Percentiles rank a stretch among this genome's conserved stretches.
These are phyloP conservation scores for Haemorhous mexicanus DNA, from an alignment of 2,113 vertebrate genomes.

Conservation along the genomic window DNA sequence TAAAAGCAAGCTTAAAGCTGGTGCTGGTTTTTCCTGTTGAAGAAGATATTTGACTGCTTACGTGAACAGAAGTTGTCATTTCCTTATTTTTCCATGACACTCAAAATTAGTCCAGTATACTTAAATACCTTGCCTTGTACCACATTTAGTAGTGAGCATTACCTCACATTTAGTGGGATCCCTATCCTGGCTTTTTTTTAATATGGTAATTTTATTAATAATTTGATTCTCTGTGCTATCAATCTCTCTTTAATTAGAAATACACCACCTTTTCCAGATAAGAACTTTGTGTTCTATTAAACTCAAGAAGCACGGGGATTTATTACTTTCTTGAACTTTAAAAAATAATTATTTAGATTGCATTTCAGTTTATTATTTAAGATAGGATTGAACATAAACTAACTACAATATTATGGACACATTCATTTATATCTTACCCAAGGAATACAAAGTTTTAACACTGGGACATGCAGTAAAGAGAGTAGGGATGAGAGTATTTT, in stretches of 20 bases:
- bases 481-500: not conserved
- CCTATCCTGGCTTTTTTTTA: not conserved
- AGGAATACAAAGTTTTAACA: not conserved
- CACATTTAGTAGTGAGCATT: not conserved
- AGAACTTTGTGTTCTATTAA: not conserved
- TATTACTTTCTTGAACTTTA: not conserved
- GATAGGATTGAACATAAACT: not conserved
- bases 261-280: not conserved
- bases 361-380: not conserved
- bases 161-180: not conserved
- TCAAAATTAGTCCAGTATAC: not conserved
- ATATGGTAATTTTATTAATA: not conserved
- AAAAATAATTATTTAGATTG: not conserved
- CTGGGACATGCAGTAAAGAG: not conserved
- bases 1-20: not conserved
- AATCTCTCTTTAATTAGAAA: not conserved
- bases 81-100: not conserved
- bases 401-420: not conserved
- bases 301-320: not conserved
- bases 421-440: not conserved
- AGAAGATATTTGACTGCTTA: not conserved
- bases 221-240: not conserved
- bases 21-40: not conserved
- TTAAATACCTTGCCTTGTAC: not conserved
- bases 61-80: not conserved